Base-by-base conservation (phyloP, 2,888 invertebrate genomes). In the Carpatolechia fugitivella region DNA sequence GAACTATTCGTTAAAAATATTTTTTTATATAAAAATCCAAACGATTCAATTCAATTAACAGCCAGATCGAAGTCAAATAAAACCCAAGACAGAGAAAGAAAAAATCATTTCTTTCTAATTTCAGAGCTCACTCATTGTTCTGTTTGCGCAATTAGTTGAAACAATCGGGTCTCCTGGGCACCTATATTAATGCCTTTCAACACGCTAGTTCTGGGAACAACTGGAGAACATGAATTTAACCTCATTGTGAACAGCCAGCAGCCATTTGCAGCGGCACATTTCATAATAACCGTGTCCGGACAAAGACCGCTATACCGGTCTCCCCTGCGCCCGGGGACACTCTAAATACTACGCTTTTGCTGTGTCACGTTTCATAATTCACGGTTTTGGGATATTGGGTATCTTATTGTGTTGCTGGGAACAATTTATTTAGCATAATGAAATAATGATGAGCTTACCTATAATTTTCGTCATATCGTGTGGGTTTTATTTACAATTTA, bases 181-280 rank as follows among this genome's bases (percentile, higher is more conserved):
- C 40, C 40, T 20, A 18, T 18, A 18, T 41, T 41, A 41, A 24
- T 24, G 24, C 40, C 40, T 41, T 41, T 11, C 40, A 11, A 8
- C 40, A 41, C 20, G 20, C 18, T 18, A 41, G 40, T 41, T 41
- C 40, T 20, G 20, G 3, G 44, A 44, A 44, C 44, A 29, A 44
- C 20, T 44, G 29, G 40, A 24, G 29, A 30, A 35, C 35, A 49
- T 49, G 49, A 49, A 49, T 49, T 49, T 49, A 49, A 49, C 33
- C 35, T 49, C 49, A 49, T 49, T 49, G 49, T 49, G 49, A 48
- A 24, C 44, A 44, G 35, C 49, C 18, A 49, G 13, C 49, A 35
- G 35, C 49, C 49, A 49, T 44, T 44, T 24, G 29, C 44, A n/a
- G 44, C 44, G 29, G 44, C 44, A 44, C 44, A 44, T 44, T 44